Conservation (phyloP, 2,888 invertebrate species). For the Thysanoteuthis rhombus region DNA sequence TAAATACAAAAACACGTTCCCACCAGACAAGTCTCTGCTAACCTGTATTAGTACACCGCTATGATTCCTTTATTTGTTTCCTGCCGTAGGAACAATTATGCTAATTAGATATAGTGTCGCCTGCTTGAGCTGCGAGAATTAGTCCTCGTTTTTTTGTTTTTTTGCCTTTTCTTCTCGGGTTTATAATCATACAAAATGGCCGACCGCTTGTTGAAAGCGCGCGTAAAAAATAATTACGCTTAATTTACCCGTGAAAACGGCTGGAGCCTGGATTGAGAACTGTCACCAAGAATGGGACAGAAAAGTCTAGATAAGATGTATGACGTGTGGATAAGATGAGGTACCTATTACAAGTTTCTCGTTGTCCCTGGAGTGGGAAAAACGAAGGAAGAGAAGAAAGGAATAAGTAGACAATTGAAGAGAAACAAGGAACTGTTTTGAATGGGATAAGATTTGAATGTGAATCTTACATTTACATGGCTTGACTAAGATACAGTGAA, state of each 20-base stretch:
- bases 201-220: neutral
- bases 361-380: neutral
- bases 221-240: neutral
- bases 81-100: neutral
- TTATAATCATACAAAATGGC: neutral
- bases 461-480: neutral
- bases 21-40: neutral
- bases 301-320: neutral
- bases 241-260: neutral
- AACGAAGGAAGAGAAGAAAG: neutral
- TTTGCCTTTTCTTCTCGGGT: neutral
- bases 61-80: neutral
- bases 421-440: neutral
- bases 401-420: neutral
- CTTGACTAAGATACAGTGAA: too few species aligned
- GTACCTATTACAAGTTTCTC: neutral
- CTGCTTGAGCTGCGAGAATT: neutral
- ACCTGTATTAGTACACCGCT: neutral
- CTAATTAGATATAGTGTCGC: neutral
- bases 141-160: neutral
- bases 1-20: neutral
- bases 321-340: neutral
- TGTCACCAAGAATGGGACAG: neutral
- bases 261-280: neutral
- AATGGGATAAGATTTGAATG: neutral